Conservation (phyloP, 2,797 vertebrate genomes). For the Peromyscus aztecus region DNA sequence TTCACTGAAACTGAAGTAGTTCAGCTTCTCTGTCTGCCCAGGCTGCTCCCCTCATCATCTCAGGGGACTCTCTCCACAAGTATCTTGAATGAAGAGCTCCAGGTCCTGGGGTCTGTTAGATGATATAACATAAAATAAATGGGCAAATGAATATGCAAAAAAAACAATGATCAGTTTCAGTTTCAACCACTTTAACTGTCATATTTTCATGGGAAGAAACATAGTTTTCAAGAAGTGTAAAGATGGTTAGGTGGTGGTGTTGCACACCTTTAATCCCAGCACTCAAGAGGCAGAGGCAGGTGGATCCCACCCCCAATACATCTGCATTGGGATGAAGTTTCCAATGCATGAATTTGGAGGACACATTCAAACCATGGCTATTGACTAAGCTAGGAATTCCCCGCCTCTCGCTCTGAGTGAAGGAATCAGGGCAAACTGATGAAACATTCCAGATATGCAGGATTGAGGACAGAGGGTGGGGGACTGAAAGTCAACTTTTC, state of each 20-base stretch:
- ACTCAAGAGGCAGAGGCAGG: no score
- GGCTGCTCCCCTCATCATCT: not conserved
- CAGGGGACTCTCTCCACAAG: not conserved
- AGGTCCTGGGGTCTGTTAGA: not conserved
- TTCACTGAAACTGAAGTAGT: not conserved
- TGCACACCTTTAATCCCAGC: no score
- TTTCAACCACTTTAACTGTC: not conserved
- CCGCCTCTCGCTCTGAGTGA: not conserved
- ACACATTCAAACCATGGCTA: not conserved
- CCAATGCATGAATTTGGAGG: not conserved
- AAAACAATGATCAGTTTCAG: not conserved
- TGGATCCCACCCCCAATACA: not conserved
- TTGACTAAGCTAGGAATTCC: not conserved
- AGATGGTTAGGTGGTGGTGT: not conserved
- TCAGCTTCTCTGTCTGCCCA: not conserved
- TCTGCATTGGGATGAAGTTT: not conserved
- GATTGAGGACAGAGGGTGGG: fast-evolving
- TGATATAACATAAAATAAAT: not conserved
- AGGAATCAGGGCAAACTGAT: not conserved
- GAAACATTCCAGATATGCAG: not conserved
- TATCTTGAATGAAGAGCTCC: not conserved
- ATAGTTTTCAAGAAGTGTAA: not conserved
- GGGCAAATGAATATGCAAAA: not conserved
- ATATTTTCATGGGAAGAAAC: not conserved
- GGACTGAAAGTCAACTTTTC: not conserved